phyloP scores from a whole-genome alignment of 2,113 vertebrate genomes.

The Thalassoma bifasciatum region DNA sequence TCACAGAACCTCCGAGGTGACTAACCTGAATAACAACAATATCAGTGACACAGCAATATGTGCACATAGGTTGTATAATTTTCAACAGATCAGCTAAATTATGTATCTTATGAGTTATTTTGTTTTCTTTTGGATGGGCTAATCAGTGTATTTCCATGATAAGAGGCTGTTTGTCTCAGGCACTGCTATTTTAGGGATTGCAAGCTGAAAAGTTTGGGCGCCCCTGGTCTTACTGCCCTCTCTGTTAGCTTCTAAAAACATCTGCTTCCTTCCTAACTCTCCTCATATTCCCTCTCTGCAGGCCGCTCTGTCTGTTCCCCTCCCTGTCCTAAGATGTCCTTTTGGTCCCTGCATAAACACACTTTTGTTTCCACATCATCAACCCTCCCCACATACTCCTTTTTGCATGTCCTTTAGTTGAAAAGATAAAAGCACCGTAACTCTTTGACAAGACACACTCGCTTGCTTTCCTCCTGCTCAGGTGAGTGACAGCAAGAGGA shows the following conservation, averaged over 20 bases:
- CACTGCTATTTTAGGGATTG: too few species aligned
- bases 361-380: slow-evolving; percentile 47
- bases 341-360: slow-evolving; percentile 40
- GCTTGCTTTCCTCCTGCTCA: slow-evolving; percentile 24
- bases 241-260: slow-evolving; percentile 38
- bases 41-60: too few species aligned
- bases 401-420: slow-evolving; percentile 30
- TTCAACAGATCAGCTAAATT: too few species aligned
- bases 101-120: too few species aligned
- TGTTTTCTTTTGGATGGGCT: too few species aligned
- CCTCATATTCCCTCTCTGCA: background rate
- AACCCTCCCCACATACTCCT: background rate
- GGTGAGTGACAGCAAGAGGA: slow-evolving; percentile 41
- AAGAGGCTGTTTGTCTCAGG: too few species aligned
- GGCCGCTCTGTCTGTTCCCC: slow-evolving; percentile 26
- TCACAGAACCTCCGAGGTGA: too few species aligned
- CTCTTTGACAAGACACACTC: slow-evolving; percentile 53
- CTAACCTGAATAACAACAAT: too few species aligned
- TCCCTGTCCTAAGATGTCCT: slow-evolving; percentile 14
- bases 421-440: slow-evolving; percentile 63
- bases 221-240: background rate
- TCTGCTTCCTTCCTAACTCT: background rate
- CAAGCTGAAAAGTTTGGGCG: too few species aligned
- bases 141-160: too few species aligned
- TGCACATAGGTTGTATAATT: too few species aligned